Evolutionary conservation across 2,797 vertebrate genomes (phyloP).

Genomic region (Gallirallus australis): DNA sequence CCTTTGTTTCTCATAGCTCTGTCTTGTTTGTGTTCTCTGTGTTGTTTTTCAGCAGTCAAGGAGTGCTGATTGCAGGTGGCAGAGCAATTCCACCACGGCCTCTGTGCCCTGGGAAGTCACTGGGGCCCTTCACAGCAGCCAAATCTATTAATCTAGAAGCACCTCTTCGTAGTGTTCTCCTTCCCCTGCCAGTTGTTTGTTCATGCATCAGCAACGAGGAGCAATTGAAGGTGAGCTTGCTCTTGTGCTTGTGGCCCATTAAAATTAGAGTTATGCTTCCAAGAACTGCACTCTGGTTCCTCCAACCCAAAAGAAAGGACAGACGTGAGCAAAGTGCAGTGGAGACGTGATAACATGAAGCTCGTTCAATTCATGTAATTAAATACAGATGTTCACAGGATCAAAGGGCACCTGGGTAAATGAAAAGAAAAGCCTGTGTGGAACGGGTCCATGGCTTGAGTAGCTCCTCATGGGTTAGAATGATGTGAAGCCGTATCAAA

Average conservation of each 20-base stretch:
- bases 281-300: slow-evolving; percentile 8
- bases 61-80: background rate
- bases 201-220: slow-evolving; percentile 18
- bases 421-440: background rate
- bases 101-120: background rate
- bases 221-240: slow-evolving; percentile 41
- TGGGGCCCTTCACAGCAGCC: background rate
- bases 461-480: background rate
- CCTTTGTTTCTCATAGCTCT: background rate
- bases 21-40: background rate
- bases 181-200: slow-evolving; percentile 20
- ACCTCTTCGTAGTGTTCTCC: background rate
- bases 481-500: background rate
- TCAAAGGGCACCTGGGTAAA: slow-evolving; percentile 3
- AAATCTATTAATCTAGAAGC: background rate
- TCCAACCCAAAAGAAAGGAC: background rate
- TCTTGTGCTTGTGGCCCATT: slow-evolving; percentile 3
- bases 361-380: background rate
- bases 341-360: background rate
- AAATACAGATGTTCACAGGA: slow-evolving; percentile 6
- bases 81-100: background rate
- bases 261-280: slow-evolving; percentile 36
- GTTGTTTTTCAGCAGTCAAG: background rate
- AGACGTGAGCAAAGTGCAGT: background rate
- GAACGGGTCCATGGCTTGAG: background rate